Evolutionary conservation across 2,113 vertebrate genomes (phyloP).

Genomic region (Grus americana): DNA sequence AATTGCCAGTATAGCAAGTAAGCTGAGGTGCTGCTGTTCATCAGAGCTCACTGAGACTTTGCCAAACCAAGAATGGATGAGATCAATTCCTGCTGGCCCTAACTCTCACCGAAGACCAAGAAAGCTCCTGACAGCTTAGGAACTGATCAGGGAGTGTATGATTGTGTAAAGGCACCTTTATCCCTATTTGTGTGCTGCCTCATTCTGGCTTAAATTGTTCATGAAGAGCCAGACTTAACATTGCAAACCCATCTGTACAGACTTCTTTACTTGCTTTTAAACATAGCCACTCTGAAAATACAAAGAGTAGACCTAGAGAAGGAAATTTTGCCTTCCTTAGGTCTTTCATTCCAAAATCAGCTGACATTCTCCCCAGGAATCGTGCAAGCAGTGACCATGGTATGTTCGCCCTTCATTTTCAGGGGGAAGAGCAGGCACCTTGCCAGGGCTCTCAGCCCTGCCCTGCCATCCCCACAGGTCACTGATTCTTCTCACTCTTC

Average conservation of each 20-base stretch:
- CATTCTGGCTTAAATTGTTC: neutral
- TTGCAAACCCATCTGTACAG: neutral
- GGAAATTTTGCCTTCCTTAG: neutral
- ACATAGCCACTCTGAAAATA: neutral
- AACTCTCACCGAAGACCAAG: neutral
- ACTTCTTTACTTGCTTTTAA: neutral
- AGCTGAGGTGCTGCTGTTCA: neutral
- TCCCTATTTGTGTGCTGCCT: neutral
- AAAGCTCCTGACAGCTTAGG: neutral
- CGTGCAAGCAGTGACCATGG: fast-evolving
- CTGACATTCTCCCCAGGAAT: neutral
- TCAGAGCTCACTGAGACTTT: neutral
- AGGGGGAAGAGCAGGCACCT: neutral
- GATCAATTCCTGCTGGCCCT: neutral
- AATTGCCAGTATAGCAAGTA: neutral
- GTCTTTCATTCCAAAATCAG: neutral
- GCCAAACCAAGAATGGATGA: neutral
- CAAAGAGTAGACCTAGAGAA: neutral
- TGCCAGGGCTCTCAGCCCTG: neutral
- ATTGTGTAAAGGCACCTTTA: neutral
- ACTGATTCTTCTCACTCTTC: neutral
- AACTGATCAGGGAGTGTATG: neutral
- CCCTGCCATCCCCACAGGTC: neutral
- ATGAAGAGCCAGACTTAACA: neutral
- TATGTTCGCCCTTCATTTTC: neutral